phyloP scores from a whole-genome alignment of 2,888 invertebrate species.

The Silvanus unidentatus region DNA sequence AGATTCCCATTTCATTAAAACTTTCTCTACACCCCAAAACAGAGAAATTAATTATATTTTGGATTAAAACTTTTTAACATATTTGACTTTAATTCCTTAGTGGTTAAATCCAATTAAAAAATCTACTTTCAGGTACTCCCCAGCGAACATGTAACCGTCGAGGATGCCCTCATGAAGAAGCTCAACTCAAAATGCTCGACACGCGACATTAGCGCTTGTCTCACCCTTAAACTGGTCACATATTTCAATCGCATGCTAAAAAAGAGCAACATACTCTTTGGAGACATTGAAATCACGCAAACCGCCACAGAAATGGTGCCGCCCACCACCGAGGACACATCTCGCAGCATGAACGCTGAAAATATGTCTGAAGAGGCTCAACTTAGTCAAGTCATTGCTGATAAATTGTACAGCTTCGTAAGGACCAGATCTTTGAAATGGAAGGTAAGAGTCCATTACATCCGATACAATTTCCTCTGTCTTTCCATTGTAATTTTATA shows the following conservation, averaged over 20 bases:
- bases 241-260: slow-evolving; percentile 77
- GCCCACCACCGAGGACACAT: slow-evolving; percentile 48
- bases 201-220: slow-evolving; percentile 73
- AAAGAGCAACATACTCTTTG: slow-evolving; percentile 71
- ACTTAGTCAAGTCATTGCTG: slow-evolving; percentile 58
- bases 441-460: slow-evolving; percentile 45
- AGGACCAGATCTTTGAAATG: slow-evolving; percentile 72
- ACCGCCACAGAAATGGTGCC: slow-evolving; percentile 47
- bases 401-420: slow-evolving; percentile 71
- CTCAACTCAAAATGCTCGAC: slow-evolving; percentile 72
- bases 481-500: too few relatives aligned
- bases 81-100: neutral
- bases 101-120: too few relatives aligned
- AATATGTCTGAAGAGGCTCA: slow-evolving; percentile 52
- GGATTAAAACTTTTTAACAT: neutral
- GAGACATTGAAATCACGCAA: slow-evolving; percentile 70
- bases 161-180: slow-evolving; percentile 68
- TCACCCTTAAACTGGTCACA: slow-evolving; percentile 74
- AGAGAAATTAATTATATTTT: too few relatives aligned
- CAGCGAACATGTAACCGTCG: slow-evolving; percentile 46
- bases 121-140: slow-evolving; percentile 46
- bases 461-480: too few relatives aligned
- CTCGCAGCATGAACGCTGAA: slow-evolving; percentile 40
- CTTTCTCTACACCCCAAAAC: too few relatives aligned
- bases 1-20: too few relatives aligned